Conservation (phyloP, 2,113 vertebrate species). For the Montifringilla adamsi region DNA sequence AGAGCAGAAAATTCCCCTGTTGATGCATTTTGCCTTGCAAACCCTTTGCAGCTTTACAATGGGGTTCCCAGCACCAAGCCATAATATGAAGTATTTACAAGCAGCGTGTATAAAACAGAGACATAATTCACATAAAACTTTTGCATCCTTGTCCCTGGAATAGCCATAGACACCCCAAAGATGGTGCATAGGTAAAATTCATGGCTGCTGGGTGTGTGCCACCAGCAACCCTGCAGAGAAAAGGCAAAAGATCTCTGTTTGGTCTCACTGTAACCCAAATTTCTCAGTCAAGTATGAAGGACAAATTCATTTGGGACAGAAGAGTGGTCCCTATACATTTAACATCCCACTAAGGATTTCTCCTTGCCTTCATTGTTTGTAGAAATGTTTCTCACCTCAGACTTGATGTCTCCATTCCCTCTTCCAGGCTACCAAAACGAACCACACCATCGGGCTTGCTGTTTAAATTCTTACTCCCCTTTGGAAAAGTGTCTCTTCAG, state of each 20-base stretch:
- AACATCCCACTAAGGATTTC: not conserved
- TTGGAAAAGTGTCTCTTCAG: not conserved
- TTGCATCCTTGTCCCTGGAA: not conserved
- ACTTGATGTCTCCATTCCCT: not conserved
- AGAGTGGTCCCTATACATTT: not conserved
- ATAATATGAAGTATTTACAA: not conserved
- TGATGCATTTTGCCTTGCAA: not conserved
- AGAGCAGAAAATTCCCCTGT: not conserved
- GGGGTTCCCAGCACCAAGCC: not conserved
- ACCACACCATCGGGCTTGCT: not conserved
- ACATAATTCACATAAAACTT: not conserved
- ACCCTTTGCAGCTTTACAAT: not conserved
- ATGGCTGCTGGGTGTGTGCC: accelerated
- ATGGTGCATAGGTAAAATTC: not conserved
- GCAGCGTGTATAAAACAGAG: not conserved
- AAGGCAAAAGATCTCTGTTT: not conserved
- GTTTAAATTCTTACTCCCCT: not conserved
- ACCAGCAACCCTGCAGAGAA: not conserved
- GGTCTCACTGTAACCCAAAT: not conserved
- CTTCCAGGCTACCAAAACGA: not conserved
- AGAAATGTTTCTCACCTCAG: not conserved
- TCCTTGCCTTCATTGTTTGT: not conserved
- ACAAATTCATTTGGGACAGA: not conserved
- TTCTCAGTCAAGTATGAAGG: not conserved
- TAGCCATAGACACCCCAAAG: not conserved